Base-by-base conservation (phyloP, 2,113 vertebrate genomes). In the Sinocyclocheilus anophthalmus region DNA sequence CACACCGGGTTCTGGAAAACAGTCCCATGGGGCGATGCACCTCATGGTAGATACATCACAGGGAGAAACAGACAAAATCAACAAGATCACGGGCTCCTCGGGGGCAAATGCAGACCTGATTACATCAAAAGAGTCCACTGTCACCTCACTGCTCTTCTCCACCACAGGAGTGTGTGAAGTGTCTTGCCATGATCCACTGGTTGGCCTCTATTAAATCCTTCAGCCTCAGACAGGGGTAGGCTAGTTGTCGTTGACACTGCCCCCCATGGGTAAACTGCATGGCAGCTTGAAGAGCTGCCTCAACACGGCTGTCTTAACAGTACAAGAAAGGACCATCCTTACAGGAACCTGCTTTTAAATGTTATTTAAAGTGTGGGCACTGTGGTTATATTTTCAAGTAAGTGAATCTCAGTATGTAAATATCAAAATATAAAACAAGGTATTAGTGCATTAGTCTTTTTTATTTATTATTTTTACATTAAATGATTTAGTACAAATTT, bases 61-160 rank as follows among this genome's bases (percentile, higher is more conserved):
- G 75, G 87, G 86, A 87, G 87, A 88, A 83, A 88, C 70, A 81
- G 89, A 92, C 92, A 87, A 90, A 92, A 92, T 86, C 90, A 91
- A 91, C 90, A 63, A 76, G 22, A 20, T 73, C 82, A 89, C 85
- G 7, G 65, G n/a, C 61, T 75, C 78, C 87, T 86, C 87, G 81
- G 87, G 89, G 87, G 79, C 73, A 84, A 86, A 87, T 88, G 84
- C 81, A 83, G 82, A 76, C 67, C 73, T 91, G 90, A 93, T 92
- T 92, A 84, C 85, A 85, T 87, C 69, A 50, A 85, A 53, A 59
- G 69, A 84, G 48, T 59, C 63, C 20, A 73, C 69, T 76, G 70
- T 81, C 12, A 70, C 82, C 76, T 82, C 76, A 45, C 81, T 2
- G 2, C 63, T 83, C 90, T 79, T 84, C 86, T 65, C 22, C 48